Conservation (phyloP, 35 echinoderm and acorn worm genomes). For the Chiridota heheva region DNA sequence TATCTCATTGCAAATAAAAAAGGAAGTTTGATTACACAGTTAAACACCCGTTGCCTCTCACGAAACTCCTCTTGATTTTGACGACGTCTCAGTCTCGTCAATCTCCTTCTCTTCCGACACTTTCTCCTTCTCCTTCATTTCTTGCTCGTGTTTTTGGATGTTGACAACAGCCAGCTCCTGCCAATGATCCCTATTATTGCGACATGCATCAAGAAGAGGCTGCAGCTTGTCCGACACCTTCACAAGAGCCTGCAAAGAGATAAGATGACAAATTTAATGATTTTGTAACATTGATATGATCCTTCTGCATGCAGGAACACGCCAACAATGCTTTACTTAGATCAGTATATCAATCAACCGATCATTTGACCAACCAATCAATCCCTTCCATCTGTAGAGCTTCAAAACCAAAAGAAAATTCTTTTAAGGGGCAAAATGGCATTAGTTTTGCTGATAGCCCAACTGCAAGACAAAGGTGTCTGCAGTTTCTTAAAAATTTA, state of each 20-base stretch:
- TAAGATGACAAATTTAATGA: not conserved
- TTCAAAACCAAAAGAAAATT: not conserved
- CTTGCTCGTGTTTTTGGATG: conserved; percentile 51
- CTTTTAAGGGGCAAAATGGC: not conserved
- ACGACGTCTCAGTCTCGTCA: conserved; percentile 81
- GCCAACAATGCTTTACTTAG: not conserved
- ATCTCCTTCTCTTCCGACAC: conserved; percentile 85
- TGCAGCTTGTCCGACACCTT: conserved; percentile 45
- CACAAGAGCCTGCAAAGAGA: conserved; percentile 48
- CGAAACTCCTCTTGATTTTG: too few relatives aligned
- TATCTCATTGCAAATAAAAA: too few relatives aligned
- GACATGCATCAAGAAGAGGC: conserved; percentile 63
- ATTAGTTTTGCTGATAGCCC: too few relatives aligned
- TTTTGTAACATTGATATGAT: not conserved
- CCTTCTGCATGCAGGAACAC: not conserved
- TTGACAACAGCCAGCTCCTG: conserved; percentile 61
- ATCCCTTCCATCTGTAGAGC: not conserved
- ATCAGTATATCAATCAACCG: not conserved
- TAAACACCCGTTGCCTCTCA: too few relatives aligned
- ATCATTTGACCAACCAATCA: not conserved
- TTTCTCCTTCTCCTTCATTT: conserved; percentile 49
- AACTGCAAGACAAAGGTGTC: too few relatives aligned
- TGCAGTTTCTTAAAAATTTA: too few relatives aligned
- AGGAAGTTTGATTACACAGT: too few relatives aligned
- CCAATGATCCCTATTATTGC: conserved; percentile 82